Evolutionary conservation across 2,113 vertebrate species (phyloP).

Genomic region (Gobio gobio): DNA sequence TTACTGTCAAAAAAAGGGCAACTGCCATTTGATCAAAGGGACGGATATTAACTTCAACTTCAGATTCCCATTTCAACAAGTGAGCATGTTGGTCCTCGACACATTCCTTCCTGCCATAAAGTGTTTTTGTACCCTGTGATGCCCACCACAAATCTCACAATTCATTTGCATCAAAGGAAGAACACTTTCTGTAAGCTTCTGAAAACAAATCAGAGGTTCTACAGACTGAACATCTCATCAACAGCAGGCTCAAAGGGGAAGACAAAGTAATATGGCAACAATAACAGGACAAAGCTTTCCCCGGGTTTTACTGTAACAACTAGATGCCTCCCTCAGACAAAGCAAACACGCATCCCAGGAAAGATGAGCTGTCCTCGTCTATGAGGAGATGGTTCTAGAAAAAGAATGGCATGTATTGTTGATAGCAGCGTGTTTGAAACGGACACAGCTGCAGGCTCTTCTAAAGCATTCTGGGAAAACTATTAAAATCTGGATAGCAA

Average conservation of each 20-base stretch:
- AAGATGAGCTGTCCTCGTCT: conserved; percentile 51
- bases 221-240: background rate
- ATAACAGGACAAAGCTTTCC: conserved; percentile 29
- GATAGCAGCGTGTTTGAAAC: conserved; percentile 62
- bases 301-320: background rate
- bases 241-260: background rate
- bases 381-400: conserved; percentile 55
- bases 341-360: background rate
- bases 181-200: conserved; percentile 29
- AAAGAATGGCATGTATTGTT: conserved; percentile 67
- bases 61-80: background rate
- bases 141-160: background rate
- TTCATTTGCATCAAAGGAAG: background rate
- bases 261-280: conserved; percentile 21
- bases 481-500: background rate
- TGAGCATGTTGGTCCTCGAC: background rate
- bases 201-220: conserved; percentile 32
- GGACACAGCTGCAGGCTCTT: conserved; percentile 45
- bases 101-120: background rate
- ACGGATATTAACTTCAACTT: background rate
- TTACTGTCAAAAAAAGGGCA: background rate
- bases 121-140: background rate
- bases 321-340: conserved; percentile 32
- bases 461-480: background rate
- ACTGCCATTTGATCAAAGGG: background rate